These are phyloP conservation scores for Ophion slaviceki DNA, from an alignment of 2,888 invertebrate species.

Conservation along the genomic window DNA sequence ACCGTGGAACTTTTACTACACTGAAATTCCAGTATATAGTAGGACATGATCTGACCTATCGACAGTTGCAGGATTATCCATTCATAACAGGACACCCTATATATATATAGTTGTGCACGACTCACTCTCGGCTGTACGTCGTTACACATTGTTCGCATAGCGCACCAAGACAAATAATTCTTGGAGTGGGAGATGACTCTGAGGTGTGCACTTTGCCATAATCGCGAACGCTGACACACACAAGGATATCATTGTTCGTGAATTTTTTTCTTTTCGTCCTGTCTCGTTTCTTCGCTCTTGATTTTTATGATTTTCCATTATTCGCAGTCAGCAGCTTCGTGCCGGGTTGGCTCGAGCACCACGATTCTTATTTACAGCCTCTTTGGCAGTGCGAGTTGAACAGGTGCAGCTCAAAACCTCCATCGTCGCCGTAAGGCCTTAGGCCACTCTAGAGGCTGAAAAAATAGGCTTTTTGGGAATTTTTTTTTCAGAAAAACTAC, in stretches of 20 bases:
- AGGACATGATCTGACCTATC: too few relatives aligned
- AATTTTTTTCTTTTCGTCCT: neutral
- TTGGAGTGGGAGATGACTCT: neutral
- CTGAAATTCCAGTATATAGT: too few relatives aligned
- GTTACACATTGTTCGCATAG: slow-evolving; percentile 48
- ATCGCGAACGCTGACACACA: slow-evolving; percentile 16
- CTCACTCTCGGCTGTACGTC: slow-evolving; percentile 31
- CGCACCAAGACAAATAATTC: slow-evolving; percentile 42
- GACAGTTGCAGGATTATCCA: too few relatives aligned
- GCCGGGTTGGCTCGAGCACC: neutral
- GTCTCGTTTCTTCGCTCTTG: neutral
- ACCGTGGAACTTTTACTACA: too few relatives aligned
- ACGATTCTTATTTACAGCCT: too few relatives aligned
- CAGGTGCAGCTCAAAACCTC: neutral
- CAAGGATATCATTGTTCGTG: slow-evolving; percentile 5
- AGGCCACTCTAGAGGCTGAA: too few relatives aligned
- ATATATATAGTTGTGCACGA: neutral
- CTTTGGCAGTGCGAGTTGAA: neutral
- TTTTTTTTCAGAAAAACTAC: too few relatives aligned
- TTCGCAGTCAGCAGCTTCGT: neutral
- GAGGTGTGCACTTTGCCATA: slow-evolving; percentile 32
- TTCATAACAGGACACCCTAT: too few relatives aligned
- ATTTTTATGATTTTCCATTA: slow-evolving; percentile 8
- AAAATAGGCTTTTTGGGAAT: too few relatives aligned
- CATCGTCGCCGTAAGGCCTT: neutral